A percentile compares a stretch with the other conserved stretches of the same genome.
phyloP scores from a whole-genome alignment of 2,888 invertebrate genomes.

The Pimpla rufipes region DNA sequence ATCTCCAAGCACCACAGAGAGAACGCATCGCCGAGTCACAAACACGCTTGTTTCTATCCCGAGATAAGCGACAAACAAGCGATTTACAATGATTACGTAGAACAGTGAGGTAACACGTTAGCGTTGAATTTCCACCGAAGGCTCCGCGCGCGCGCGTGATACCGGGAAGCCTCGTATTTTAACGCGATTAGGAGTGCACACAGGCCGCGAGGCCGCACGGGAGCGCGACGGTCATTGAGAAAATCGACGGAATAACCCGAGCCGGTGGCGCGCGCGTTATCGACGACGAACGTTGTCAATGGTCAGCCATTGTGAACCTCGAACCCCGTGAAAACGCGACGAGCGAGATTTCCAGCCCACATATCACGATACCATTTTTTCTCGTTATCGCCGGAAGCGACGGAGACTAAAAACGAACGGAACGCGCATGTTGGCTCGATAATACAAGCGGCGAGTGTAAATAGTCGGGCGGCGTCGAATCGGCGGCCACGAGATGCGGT shows the following conservation, averaged over 20 bases:
- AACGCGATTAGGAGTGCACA: conserved; percentile 36
- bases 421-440: conserved; percentile 48
- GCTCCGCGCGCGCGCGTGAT: conserved; percentile 15
- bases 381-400: conserved; percentile 55
- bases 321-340: conserved; percentile 8
- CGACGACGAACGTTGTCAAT: conserved; percentile 65
- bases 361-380: conserved; percentile 29
- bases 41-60: not conserved
- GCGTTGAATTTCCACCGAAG: conserved; percentile 32
- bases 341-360: conserved; percentile 39
- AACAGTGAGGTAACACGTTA: conserved; percentile 28
- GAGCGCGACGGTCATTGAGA: conserved; percentile 53
- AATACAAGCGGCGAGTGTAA: conserved; percentile 64
- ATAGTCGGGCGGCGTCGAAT: conserved; percentile 62
- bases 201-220: not conserved
- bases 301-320: conserved; percentile 68
- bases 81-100: conserved; percentile 23
- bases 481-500: conserved; percentile 42
- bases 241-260: conserved; percentile 47
- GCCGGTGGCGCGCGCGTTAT: conserved; percentile 55
- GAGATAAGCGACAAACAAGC: conserved; percentile 6
- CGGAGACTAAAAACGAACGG: conserved; percentile 24
- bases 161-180: conserved; percentile 42
- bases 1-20: not conserved
- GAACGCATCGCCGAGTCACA: not conserved